phyloP scores from a whole-genome alignment of 2,797 vertebrate species.

The Phoebastria nigripes region DNA sequence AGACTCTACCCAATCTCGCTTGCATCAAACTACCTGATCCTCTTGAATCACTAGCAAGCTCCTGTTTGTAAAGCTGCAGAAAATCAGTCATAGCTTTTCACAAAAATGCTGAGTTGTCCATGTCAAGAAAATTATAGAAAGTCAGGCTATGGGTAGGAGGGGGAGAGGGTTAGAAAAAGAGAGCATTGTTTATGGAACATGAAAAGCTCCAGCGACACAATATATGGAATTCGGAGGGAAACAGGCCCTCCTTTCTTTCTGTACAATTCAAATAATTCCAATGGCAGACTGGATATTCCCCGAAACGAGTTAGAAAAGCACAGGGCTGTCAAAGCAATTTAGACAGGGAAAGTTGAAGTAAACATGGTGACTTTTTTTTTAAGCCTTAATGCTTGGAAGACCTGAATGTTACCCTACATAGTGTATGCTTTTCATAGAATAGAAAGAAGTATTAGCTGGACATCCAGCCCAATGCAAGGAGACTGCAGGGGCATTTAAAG shows the following conservation, averaged over 20 bases:
- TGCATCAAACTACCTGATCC: constrained; percentile 26
- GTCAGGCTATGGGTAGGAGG: constrained; percentile 51
- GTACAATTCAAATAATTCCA: constrained; percentile 64
- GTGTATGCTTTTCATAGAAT: neutral
- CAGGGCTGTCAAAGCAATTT: constrained; percentile 70
- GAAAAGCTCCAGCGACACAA: constrained; percentile 74
- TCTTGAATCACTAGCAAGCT: constrained; percentile 12
- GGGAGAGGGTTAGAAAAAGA: constrained; percentile 71
- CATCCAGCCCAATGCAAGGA: neutral
- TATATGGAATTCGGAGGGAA: constrained; percentile 69
- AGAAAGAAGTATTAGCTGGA: neutral
- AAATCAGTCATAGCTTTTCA: constrained; percentile 60
- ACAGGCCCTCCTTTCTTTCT: constrained; percentile 77
- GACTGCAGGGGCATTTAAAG: neutral
- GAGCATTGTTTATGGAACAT: constrained; percentile 75
- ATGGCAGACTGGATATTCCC: constrained; percentile 64
- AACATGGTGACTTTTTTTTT: constrained; percentile 57
- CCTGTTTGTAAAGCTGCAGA: constrained; percentile 57
- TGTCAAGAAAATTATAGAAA: constrained; percentile 64
- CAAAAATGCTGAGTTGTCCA: constrained; percentile 63
- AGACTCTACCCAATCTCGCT: neutral
- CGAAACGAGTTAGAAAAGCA: constrained; percentile 63
- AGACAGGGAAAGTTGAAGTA: constrained; percentile 59
- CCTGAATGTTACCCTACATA: constrained; percentile 20
- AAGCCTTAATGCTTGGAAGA: constrained; percentile 48